Conservation (phyloP, 2,113 vertebrate genomes). For the Rhea americana region DNA sequence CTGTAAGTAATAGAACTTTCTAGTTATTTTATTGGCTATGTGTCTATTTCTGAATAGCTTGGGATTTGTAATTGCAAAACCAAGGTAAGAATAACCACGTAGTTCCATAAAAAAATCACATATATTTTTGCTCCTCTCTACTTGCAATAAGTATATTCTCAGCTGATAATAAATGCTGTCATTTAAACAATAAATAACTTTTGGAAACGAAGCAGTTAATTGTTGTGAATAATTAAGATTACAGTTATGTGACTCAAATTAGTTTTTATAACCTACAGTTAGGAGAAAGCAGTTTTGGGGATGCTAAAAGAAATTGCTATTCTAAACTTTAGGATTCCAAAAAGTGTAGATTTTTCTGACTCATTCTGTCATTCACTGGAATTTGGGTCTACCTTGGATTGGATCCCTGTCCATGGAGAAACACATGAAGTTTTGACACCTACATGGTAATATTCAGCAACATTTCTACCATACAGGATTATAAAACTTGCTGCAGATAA, state of each 20-base stretch:
- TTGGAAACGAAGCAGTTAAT: not conserved
- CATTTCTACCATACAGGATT: not conserved
- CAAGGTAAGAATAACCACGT: not conserved
- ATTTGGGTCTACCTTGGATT: not conserved
- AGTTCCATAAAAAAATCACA: not conserved
- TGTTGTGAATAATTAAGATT: not conserved
- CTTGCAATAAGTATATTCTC: not conserved
- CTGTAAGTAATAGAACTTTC: not conserved
- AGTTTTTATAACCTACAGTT: not conserved
- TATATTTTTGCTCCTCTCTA: not conserved
- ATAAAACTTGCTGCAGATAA: not conserved
- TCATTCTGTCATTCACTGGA: not conserved
- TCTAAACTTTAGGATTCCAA: not conserved
- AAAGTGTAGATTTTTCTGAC: not conserved
- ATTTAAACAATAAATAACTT: constrained; percentile 1
- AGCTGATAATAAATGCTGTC: not conserved
- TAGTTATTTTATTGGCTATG: not conserved
- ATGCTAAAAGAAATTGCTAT: not conserved
- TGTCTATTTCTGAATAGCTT: not conserved
- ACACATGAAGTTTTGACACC: not conserved
- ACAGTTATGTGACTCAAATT: not conserved
- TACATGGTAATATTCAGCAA: not conserved
- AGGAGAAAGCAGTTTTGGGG: not conserved
- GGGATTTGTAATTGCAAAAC: not conserved
- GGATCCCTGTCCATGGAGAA: not conserved